Evolutionary conservation across 2,888 invertebrate genomes (phyloP), one percentile per base, ranked within the genome.

Genomic region (Calameuta idolon): DNA sequence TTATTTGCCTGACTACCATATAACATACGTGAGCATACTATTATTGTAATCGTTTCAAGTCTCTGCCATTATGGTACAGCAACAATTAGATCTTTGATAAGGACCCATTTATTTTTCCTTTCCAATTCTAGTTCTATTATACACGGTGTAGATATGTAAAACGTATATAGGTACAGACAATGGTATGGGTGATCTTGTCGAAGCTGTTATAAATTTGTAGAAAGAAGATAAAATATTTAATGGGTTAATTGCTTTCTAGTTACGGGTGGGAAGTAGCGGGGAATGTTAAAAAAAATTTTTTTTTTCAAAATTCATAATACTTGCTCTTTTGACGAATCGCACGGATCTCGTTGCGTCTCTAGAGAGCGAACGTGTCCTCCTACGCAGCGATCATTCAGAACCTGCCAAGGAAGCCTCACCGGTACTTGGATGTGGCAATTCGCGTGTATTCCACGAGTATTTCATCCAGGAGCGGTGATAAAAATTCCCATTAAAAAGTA

Each of bases 401-500:
- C 35, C 74, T 74, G 74, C 34, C 74, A 74, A 37, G 31, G 30
- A 34, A 34, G 34, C 30, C 23, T 55, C 55, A 55, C 23, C 55
- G 55, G 23, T 55, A 55, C 55, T 23, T 55, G 23, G 23, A 9
- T 55, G 23, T 23, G 23, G 55, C 55, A 23, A 0, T 55, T 55
- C 55, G 55, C 55, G 23, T 55, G 55, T 55, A 55, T 55, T 55
- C 9, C 55, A 23, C 55, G 23, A 55, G 69, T 12, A 71, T 71
- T 35, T 69, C 74, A n/a, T 77, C n/a, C 71, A 34, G 71, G 12
- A 71, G 71, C 71, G 71, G 80, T 82, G 82, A 40, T 12, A 73
- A 79, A 78, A 79, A 76, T 40, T 31, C 34, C 55, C 77, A 75
- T 75, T 79, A 82, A 85, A 85, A 81, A 84, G 76, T 68, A 76